Conservation (phyloP, 1,140 invertebrate species). For the Dreissena rostriformis region DNA sequence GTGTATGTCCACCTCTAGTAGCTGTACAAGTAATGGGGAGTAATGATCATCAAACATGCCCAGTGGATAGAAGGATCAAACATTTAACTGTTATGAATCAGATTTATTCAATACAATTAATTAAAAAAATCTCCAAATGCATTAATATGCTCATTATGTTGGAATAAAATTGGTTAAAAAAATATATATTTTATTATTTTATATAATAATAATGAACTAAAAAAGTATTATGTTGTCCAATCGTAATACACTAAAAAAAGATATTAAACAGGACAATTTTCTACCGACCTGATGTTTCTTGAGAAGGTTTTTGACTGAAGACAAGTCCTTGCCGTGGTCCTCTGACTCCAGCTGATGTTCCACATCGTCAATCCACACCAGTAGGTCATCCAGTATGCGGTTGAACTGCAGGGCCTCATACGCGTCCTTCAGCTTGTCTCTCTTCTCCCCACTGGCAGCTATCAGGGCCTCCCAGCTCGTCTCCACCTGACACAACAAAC, state of each 20-base stretch:
- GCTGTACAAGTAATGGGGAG: slow-evolving; percentile 55
- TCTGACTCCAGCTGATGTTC: slow-evolving; percentile 97
- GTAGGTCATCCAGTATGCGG: slow-evolving; percentile 92
- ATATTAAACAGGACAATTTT: neutral
- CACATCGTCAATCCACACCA: slow-evolving; percentile 98
- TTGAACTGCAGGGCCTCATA: slow-evolving; percentile 77
- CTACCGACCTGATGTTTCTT: slow-evolving; percentile 95
- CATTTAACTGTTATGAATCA: too few species aligned
- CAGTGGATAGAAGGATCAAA: too few species aligned
- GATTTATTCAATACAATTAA: too few species aligned
- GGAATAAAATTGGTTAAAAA: neutral
- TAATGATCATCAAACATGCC: too few species aligned
- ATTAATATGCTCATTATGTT: neutral
- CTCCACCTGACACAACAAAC: slow-evolving; percentile 85
- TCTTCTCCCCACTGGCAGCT: slow-evolving; percentile 95
- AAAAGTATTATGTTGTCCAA: neutral
- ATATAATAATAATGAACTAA: neutral
- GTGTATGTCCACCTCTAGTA: slow-evolving; percentile 96
- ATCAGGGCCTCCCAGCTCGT: slow-evolving; percentile 95
- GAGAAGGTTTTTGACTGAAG: slow-evolving; percentile 96
- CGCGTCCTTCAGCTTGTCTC: slow-evolving; percentile 93
- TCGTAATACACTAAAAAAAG: too few species aligned
- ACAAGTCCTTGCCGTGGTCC: slow-evolving; percentile 98
- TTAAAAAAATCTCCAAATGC: neutral
- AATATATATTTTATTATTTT: neutral